Percentiles rank a stretch among this genome's conserved stretches.
Evolutionary conservation across 2,888 invertebrate species (phyloP).

Genomic region (Melieria omissa): DNA sequence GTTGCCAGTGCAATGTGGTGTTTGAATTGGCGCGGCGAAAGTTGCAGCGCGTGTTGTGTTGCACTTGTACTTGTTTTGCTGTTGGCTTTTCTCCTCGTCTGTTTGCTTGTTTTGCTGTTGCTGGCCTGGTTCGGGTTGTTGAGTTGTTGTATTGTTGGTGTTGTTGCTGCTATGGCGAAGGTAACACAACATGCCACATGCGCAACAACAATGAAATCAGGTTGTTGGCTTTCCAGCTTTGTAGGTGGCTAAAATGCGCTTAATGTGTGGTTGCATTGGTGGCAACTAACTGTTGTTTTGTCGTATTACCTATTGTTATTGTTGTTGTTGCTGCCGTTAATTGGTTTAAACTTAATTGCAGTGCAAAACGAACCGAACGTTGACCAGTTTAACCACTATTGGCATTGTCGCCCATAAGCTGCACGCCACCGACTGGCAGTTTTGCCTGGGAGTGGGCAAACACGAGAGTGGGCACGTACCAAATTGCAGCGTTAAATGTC

Average conservation of each 20-base stretch:
- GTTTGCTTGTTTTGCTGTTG: constrained; percentile 2
- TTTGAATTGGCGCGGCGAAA: no score
- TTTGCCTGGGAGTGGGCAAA: no score
- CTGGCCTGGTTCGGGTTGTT: not conserved
- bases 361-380: constrained; percentile 8
- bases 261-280: constrained; percentile 23
- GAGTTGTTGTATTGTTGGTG: not conserved
- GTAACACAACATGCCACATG: not conserved
- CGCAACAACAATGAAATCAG: constrained; percentile 24
- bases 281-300: constrained; percentile 13
- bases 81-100: not conserved
- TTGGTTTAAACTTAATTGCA: constrained; percentile 18
- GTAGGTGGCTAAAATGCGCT: constrained; percentile 33
- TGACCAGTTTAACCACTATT: not conserved
- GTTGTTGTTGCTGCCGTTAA: constrained; percentile 16
- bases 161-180: not conserved
- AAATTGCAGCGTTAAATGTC: no score
- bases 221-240: constrained; percentile 33
- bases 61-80: no score
- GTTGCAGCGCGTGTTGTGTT: no score
- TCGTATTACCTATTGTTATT: constrained; percentile 20
- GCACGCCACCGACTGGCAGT: no score
- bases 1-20: no score
- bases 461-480: no score
- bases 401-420: not conserved